Conservation (phyloP, 2,797 vertebrate species). For the Sylvilagus floridanus region DNA sequence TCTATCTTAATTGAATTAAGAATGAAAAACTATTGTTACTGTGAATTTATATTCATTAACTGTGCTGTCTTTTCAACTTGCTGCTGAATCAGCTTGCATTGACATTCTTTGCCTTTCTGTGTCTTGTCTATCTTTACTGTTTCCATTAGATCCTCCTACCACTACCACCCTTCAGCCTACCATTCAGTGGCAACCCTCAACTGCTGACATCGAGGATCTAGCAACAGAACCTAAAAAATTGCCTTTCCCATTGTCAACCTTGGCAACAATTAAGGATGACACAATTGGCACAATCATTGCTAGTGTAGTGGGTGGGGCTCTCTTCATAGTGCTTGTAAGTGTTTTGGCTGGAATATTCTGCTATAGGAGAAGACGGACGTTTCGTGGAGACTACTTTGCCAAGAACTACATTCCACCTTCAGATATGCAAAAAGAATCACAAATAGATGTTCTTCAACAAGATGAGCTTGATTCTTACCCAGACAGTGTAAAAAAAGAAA, state of each 20-base stretch:
- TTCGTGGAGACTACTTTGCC: conserved; percentile 99
- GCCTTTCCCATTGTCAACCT: conserved; percentile 92
- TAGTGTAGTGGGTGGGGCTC: conserved; percentile 94
- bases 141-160: conserved; percentile 97
- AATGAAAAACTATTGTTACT: conserved; percentile 90
- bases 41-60: conserved; percentile 86
- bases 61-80: conserved; percentile 89
- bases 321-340: conserved; percentile 94
- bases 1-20: conserved; percentile 81
- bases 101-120: conserved; percentile 97
- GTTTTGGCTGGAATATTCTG: conserved; percentile 92
- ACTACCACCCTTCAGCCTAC: conserved; percentile 93
- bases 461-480: conserved; percentile 93
- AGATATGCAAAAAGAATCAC: conserved; percentile 98
- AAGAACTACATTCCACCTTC: conserved; percentile 98
- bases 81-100: conserved; percentile 94
- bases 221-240: conserved; percentile 89
- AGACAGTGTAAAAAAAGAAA: conserved; percentile 91
- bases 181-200: conserved; percentile 92
- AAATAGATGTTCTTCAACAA: conserved; percentile 97
- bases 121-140: conserved; percentile 93
- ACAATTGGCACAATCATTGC: conserved; percentile 94
- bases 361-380: conserved; percentile 96
- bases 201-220: conserved; percentile 90
- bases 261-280: conserved; percentile 92